These are phyloP conservation scores for Vollenhovia emeryi DNA, from an alignment of 1,140 invertebrate species.

Conservation along the genomic window DNA sequence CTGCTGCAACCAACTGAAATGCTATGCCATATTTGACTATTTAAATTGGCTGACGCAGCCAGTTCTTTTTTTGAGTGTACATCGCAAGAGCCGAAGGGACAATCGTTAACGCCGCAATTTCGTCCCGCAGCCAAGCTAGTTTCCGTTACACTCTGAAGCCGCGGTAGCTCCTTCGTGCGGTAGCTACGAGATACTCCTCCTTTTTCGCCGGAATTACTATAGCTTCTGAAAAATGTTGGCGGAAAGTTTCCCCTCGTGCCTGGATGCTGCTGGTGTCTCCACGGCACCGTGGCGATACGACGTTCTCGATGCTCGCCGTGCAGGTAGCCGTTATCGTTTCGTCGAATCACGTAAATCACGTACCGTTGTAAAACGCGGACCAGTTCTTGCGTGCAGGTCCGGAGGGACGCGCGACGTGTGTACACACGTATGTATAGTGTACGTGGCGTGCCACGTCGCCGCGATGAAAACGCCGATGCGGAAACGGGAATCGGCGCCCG, in stretches of 20 bases:
- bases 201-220: not conserved
- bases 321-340: conserved; percentile 65
- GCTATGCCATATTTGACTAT: too few relatives aligned
- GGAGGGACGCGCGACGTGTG: conserved; percentile 14
- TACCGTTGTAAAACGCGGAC: conserved; percentile 61
- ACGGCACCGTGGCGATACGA: conserved; percentile 11
- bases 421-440: not conserved
- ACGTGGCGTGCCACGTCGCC: conserved; percentile 25
- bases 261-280: not conserved
- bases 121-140: not conserved
- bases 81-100: not conserved
- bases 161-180: not conserved
- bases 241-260: not conserved
- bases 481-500: conserved; percentile 57
- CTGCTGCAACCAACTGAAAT: too few relatives aligned
- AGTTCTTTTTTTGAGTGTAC: too few relatives aligned
- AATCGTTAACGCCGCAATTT: not conserved
- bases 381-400: conserved; percentile 60
- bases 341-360: conserved; percentile 66
- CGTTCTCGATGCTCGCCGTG: conserved; percentile 48
- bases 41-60: too few relatives aligned
- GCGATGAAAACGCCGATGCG: conserved; percentile 55
- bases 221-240: not conserved
- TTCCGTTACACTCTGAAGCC: not conserved
- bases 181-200: not conserved